These are phyloP conservation scores for Cephus pulcher DNA, from an alignment of 2,888 invertebrate species.

Conservation along the genomic window DNA sequence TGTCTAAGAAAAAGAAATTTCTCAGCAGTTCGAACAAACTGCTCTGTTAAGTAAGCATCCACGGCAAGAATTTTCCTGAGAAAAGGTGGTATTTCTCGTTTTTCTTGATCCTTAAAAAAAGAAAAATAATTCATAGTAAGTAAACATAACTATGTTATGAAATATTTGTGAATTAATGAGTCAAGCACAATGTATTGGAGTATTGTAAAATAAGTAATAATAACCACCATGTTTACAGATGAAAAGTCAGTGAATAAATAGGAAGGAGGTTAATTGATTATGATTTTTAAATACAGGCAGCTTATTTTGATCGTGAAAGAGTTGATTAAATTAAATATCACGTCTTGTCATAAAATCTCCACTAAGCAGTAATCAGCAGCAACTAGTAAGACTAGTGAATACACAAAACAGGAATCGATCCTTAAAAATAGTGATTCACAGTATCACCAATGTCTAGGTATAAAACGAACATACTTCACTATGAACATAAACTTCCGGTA, in stretches of 20 bases:
- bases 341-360: not conserved
- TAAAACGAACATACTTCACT: not conserved
- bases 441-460: not conserved
- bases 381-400: no score
- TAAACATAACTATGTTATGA: not conserved
- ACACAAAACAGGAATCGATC: not conserved
- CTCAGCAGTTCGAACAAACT: conserved; percentile 57
- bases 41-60: conserved; percentile 62
- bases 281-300: not conserved
- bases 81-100: conserved; percentile 52
- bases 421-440: not conserved
- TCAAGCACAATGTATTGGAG: not conserved
- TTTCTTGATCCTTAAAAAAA: conserved; percentile 23
- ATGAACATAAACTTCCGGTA: not conserved
- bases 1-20: conserved; percentile 54
- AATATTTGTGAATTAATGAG: not conserved
- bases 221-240: not conserved
- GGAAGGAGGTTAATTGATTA: not conserved
- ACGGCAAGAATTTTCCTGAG: conserved; percentile 54
- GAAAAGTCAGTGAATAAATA: not conserved
- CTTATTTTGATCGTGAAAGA: not conserved
- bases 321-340: not conserved
- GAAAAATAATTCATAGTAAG: not conserved
- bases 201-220: not conserved
- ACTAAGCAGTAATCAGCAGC: no score